These are phyloP conservation scores for Alfaro cultratus DNA, from an alignment of 2,797 vertebrate species.

Conservation along the genomic window DNA sequence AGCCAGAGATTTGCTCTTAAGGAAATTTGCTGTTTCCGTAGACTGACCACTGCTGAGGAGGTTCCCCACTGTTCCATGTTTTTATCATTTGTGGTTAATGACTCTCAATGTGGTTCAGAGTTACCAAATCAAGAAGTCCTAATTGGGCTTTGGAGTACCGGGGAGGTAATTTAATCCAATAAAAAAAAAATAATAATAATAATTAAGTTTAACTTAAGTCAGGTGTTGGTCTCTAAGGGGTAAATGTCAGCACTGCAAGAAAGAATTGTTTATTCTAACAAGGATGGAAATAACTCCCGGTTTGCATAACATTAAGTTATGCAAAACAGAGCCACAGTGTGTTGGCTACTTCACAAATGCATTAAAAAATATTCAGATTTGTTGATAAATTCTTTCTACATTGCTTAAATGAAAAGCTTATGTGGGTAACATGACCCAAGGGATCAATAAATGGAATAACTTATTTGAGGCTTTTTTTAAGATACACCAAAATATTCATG, in stretches of 20 bases:
- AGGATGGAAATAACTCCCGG: background rate
- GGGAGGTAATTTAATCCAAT: background rate
- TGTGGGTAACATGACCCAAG: background rate
- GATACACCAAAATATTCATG: slow-evolving; percentile 1
- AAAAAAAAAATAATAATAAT: background rate
- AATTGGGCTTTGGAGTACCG: background rate
- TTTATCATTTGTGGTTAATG: slow-evolving; percentile 9
- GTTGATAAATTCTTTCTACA: background rate
- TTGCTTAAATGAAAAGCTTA: background rate
- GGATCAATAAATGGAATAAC: background rate
- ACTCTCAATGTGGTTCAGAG: background rate
- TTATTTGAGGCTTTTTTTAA: background rate
- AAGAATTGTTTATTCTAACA: background rate
- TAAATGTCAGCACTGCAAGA: background rate
- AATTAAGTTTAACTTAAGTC: background rate
- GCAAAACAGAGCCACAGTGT: background rate
- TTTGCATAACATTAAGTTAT: background rate
- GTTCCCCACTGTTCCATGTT: slow-evolving; percentile 27
- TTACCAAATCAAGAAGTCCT: background rate
- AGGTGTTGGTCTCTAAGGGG: background rate
- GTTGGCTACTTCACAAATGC: background rate
- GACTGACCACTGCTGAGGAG: background rate
- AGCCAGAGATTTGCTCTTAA: background rate
- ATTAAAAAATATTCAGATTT: background rate
- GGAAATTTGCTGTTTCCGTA: background rate